Percentiles rank a stretch among this genome's conserved stretches.
Conservation (phyloP, 2,113 vertebrate species). For the Platysteira castanea region DNA sequence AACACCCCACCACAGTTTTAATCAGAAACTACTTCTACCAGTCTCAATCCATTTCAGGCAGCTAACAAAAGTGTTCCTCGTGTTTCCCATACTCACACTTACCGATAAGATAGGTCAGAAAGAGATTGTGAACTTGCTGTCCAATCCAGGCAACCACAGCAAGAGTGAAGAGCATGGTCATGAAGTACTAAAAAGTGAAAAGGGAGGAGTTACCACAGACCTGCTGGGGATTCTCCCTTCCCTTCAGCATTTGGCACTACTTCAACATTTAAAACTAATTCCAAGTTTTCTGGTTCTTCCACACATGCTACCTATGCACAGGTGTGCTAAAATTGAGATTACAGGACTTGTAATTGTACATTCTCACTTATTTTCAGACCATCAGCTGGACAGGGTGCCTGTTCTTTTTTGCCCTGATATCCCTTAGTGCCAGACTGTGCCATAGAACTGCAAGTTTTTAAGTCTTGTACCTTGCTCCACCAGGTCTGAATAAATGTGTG, state of each 20-base stretch:
- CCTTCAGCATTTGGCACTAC: neutral
- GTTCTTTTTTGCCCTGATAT: neutral
- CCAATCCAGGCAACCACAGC: slow-evolving; percentile 92
- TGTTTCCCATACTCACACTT: slow-evolving; percentile 48
- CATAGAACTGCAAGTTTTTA: neutral
- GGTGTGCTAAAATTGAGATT: neutral
- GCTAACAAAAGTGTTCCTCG: neutral
- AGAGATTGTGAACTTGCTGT: slow-evolving; percentile 96
- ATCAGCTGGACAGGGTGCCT: neutral
- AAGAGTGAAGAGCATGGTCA: slow-evolving; percentile 87
- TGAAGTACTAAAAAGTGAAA: slow-evolving; percentile 83
- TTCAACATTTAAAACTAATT: neutral
- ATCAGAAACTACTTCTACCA: neutral
- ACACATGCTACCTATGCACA: rapidly evolving
- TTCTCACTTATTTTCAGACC: neutral
- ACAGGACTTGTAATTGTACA: neutral
- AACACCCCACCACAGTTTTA: neutral
- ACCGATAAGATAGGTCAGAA: slow-evolving; percentile 96
- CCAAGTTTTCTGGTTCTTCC: neutral
- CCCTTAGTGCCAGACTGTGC: neutral
- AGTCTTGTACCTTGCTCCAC: neutral
- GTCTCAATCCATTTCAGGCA: neutral
- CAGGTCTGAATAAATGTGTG: neutral
- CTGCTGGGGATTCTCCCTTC: neutral
- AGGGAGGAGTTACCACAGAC: neutral